These are phyloP conservation scores for Montipora cactus DNA, from an alignment of 64 coral and sea anemone species.

Conservation along the genomic window DNA sequence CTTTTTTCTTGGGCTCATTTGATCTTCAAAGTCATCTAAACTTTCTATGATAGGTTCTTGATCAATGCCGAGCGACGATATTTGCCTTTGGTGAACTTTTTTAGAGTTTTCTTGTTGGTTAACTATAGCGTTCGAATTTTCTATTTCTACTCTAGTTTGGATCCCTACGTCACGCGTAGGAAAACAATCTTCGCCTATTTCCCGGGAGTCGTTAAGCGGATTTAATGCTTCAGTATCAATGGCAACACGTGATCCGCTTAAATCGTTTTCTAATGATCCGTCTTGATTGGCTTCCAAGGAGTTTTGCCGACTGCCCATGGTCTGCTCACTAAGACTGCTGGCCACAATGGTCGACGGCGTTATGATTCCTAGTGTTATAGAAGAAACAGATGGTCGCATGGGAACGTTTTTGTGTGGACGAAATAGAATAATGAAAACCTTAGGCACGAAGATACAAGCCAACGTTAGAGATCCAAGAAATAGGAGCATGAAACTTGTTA, in stretches of 20 bases:
- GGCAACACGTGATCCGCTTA: not conserved
- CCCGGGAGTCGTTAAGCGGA: not conserved
- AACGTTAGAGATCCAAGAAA: conserved; percentile 71
- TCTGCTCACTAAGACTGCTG: not conserved
- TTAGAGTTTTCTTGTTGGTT: not conserved
- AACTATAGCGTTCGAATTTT: not conserved
- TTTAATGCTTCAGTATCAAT: not conserved
- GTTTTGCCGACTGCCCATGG: conserved; percentile 29
- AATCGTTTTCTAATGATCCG: conserved; percentile 12
- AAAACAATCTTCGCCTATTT: not conserved
- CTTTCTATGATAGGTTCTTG: conserved; percentile 16
- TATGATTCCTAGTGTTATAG: conserved; percentile 65
- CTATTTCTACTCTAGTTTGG: not conserved
- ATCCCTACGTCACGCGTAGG: not conserved
- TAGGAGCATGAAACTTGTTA: conserved; percentile 72
- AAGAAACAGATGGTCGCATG: conserved; percentile 76
- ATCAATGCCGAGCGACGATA: conserved; percentile 35
- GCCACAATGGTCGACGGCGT: conserved; percentile 20
- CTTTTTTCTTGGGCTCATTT: conserved; percentile 33
- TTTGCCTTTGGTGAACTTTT: not conserved
- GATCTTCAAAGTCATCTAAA: not conserved
- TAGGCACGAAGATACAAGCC: conserved; percentile 79
- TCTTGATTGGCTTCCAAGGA: conserved; percentile 7
- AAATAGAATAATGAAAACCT: conserved; percentile 78
- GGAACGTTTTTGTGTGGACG: conserved; percentile 79